Evolutionary conservation across 2,113 vertebrate genomes (phyloP), one percentile per base, ranked within the genome.

Genomic region (Vulpes lagopus): DNA sequence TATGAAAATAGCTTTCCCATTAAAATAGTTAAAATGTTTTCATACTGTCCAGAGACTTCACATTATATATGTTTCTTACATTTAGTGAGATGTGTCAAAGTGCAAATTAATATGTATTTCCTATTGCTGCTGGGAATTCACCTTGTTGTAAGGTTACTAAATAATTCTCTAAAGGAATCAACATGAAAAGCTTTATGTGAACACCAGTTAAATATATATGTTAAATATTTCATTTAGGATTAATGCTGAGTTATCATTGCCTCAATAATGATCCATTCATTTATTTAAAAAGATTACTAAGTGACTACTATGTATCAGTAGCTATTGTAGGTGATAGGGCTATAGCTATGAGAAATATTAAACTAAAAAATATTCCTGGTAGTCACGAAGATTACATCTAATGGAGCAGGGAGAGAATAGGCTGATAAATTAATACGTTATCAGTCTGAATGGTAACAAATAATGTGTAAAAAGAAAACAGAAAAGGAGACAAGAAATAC

Each of bases 191-290:
- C 0, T 55, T 59, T 57, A 25, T 49, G 62, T 20, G 10, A 87
- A 80, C 7, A 30, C 11, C 4, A 82, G 8, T 88, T 87, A 74
- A 59, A 43, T 67, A 19, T 53, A 49, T 35, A 64, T 97, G 3
- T 69, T 79, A 81, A 87, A 55, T 83, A 62, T 27, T 43, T 90
- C 25, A n/a, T 86, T 82, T 82, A 59, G 19, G 53, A 86, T 35
- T 62, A 64, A 81, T n/a, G 5, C 65, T 80, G 69, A 86, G 14
- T 53, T 85, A 64, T 55, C 1, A 49, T 23, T 73, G 64, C 35
- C 5, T 93, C 60, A 79, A 11, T 55, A 82, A 91, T 67, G 17
- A 62, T 16, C 2, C 8, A 62, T 32, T 27, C 0, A 35, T 38
- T 89, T 8, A 64, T 27, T 86, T n/a, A 43, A 60, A 49, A 81